Base-by-base conservation (phyloP, 1,140 invertebrate species). In the Procambarus clarkii region DNA sequence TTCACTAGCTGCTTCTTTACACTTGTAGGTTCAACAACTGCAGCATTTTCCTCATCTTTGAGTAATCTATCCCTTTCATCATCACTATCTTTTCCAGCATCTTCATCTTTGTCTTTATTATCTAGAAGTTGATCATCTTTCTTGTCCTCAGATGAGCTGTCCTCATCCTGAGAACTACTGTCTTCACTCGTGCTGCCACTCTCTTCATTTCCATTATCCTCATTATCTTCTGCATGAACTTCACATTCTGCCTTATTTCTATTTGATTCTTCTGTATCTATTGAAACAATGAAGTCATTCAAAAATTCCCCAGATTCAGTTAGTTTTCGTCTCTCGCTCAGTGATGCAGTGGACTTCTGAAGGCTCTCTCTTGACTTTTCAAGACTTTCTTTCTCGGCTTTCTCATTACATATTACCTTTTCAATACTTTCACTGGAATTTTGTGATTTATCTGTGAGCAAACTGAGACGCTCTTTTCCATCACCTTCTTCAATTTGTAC, bases 231-330 rank as follows among this genome's bases (percentile, higher is more conserved):
- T 71, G 81, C 76, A 91, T 91, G 89, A 64, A 91, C 80, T 74
- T 91, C 89, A 91, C 89, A 91, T 50, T 80, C 89, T 45, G 76
- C 64, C 50, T 91, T 45, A 18, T 83, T 81, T 60, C 85, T 80
- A 21, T 79, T 78, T 34, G 24, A 44, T n/a, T 91, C 81, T 7
- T 91, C 77, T 46, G 76, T 71, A 1, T 71, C 74, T 34, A 91
- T 8, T 64, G 82, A 77, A 69, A 44, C 83, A 21, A 91, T 91
- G 9, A 58, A 91, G 79, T 91, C 89, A 80, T 85, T 91, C n/a
- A 91, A 69, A 79, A 91, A 91, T 79, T 91, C 89, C 1, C 89
- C 89, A 71, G 89, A 91, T 48, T 91, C 50, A 13, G 83, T 85
- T 64, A 91, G 34, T 86, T 91, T 91, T 50, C 69, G 69, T 46